A percentile compares a stretch with the other conserved stretches of the same genome.
phyloP scores from a whole-genome alignment of 2,113 vertebrate genomes.

The Nycticorax nycticorax region DNA sequence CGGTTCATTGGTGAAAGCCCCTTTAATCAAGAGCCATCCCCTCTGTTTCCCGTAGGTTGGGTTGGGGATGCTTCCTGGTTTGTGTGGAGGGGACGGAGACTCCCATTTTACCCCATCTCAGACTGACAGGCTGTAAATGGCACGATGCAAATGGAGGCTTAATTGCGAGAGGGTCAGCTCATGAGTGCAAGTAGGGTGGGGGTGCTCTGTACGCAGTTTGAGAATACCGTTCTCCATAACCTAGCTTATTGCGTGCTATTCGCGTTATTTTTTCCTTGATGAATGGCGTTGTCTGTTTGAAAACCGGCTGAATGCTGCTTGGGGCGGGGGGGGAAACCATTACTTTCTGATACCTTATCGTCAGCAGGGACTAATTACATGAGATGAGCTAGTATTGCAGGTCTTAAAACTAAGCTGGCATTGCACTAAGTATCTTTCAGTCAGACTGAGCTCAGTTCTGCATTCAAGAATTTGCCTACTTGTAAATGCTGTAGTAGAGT shows the following conservation, averaged over 20 bases:
- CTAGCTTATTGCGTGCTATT: background rate
- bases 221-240: background rate
- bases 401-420: background rate
- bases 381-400: background rate
- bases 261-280: background rate
- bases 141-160: background rate
- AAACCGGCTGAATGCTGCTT: background rate
- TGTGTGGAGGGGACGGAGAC: background rate
- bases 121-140: background rate
- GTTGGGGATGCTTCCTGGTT: background rate
- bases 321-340: background rate
- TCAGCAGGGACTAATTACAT: background rate
- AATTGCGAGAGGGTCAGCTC: background rate
- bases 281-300: background rate
- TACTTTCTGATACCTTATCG: background rate
- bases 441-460: background rate
- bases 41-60: rapidly evolving
- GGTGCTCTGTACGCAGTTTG: background rate
- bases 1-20: background rate
- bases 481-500: background rate
- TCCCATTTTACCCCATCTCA: background rate
- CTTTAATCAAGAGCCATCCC: background rate
- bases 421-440: background rate
- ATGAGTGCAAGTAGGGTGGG: background rate
- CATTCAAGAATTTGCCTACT: background rate